These are phyloP conservation scores for Diadumene lineata DNA, from an alignment of 92 coral and sea anemone species.

Conservation along the genomic window DNA sequence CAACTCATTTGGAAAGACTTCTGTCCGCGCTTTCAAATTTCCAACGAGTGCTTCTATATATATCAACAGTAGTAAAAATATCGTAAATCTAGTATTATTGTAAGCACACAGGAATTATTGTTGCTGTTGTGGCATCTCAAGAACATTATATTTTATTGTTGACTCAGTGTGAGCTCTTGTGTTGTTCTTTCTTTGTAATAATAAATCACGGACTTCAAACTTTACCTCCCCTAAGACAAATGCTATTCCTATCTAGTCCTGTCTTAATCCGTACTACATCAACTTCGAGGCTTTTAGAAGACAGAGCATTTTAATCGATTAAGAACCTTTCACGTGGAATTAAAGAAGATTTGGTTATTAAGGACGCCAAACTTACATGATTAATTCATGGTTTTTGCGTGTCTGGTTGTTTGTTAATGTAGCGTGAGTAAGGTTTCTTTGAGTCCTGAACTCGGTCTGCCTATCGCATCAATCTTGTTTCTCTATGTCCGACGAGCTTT, in stretches of 20 bases:
- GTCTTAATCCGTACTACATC: constrained; percentile 8
- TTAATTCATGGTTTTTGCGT: constrained; percentile 20
- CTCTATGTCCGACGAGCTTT: constrained; percentile 2
- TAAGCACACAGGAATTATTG: background rate
- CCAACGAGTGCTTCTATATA: constrained; percentile 3
- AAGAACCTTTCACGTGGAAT: constrained; percentile 25
- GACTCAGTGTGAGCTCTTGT: constrained; percentile 5
- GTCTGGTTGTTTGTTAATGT: background rate
- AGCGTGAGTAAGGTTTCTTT: constrained; percentile 13
- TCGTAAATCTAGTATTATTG: background rate
- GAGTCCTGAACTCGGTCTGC: background rate
- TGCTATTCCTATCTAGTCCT: constrained; percentile 3
- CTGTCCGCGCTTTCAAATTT: constrained; percentile 20
- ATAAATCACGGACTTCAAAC: constrained; percentile 16
- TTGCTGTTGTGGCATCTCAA: background rate
- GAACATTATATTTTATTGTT: constrained; percentile 23
- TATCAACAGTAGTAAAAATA: background rate
- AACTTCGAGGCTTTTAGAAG: constrained; percentile 9
- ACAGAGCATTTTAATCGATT: constrained; percentile 11
- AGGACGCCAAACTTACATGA: constrained; percentile 18
- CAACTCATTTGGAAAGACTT: constrained; percentile 13
- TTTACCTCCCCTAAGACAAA: constrained; percentile 8
- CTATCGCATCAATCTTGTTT: constrained; percentile 14
- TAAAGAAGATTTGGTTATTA: constrained; percentile 1
- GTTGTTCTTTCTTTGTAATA: constrained; percentile 22